Evolutionary conservation across 2,888 invertebrate species (phyloP).

Genomic region (Eulithis prunata): DNA sequence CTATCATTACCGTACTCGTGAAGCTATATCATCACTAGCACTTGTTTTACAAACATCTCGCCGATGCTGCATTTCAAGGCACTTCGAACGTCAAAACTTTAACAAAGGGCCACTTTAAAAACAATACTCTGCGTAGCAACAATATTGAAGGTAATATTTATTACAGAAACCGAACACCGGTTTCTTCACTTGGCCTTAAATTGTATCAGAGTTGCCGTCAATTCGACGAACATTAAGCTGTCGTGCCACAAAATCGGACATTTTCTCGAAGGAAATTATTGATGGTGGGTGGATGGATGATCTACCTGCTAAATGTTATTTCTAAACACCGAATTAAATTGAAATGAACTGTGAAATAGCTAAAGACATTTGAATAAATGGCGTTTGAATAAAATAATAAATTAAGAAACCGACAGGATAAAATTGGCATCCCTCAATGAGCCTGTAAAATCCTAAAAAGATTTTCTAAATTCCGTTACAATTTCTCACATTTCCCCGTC

Average conservation of each 20-base stretch:
- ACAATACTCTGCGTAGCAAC: slow-evolving; percentile 52
- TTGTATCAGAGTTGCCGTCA: slow-evolving; percentile 41
- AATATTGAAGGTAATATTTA: slow-evolving; percentile 52
- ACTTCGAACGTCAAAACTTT: slow-evolving; percentile 53
- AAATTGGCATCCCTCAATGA: no score
- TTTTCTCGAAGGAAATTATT: slow-evolving; percentile 24
- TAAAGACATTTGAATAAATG: no score
- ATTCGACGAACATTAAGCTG: slow-evolving; percentile 37
- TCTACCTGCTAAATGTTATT: slow-evolving; percentile 6
- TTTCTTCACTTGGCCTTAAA: slow-evolving; percentile 44
- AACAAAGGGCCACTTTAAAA: slow-evolving; percentile 58
- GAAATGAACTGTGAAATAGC: no score
- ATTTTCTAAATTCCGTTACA: slow-evolving; percentile 71
- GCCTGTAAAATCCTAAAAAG: neutral
- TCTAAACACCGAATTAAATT: no score
- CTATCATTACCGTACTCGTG: slow-evolving; percentile 36
- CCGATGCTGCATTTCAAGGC: slow-evolving; percentile 53
- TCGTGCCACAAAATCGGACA: slow-evolving; percentile 35
- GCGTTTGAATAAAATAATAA: no score
- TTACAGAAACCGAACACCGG: slow-evolving; percentile 44
- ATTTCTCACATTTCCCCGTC: slow-evolving; percentile 79
- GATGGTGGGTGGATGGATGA: slow-evolving; percentile 15
- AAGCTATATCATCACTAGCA: slow-evolving; percentile 39
- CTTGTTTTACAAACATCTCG: slow-evolving; percentile 40
- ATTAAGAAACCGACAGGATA: no score